Base-by-base conservation (phyloP, 2,113 vertebrate species). In the Stictonetta naevosa region DNA sequence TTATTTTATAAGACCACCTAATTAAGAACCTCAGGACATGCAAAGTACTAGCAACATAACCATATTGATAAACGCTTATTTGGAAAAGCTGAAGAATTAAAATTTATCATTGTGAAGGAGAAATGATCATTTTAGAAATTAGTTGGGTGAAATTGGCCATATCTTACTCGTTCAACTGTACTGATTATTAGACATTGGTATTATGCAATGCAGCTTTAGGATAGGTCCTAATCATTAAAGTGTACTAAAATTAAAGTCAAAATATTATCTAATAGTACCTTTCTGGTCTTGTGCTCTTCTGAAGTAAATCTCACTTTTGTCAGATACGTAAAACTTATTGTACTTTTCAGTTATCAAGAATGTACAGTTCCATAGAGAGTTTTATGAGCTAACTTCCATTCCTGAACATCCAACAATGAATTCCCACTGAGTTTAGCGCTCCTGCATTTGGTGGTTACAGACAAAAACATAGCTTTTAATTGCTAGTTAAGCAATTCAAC, bases 41-140 rank as follows among this genome's bases (percentile, higher is more conserved):
- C 26, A 64, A 79, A 94, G 78, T 6, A 72, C 22, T 23, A 56
- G 20, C 19, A 67, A 72, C 11, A 25, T 17, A 74, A 40, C 36
- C 28, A 19, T 6, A 19, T 20, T 64, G 28, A 26, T 64, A 40
- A 28, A 40, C 18, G 11, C 18, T 63, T 29, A 38, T 64, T 63
- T 40, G 25, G 28, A 64, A 40, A 40, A 29, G 25, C 5, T 64
- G 38, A 64, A 40, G 25, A 64, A 64, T 13, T 64, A 55, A 86
- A 12, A 88, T 74, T 58, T 42, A 66, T 8, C 8, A 8, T 9
- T 28, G 18, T 62, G 23, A 80, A 77, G 55, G 79, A 64, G 26
- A 81, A 86, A 64, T 20, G 0, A 53, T 59, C 7, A 5, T 28
- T 85, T 9, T 23, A 13, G 3, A 38, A 26, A 0, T 0, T 15